A percentile compares a stretch with the other conserved stretches of the same genome.
phyloP scores from a whole-genome alignment of 2,888 invertebrate species.

The Willowsia nigromaculata region DNA sequence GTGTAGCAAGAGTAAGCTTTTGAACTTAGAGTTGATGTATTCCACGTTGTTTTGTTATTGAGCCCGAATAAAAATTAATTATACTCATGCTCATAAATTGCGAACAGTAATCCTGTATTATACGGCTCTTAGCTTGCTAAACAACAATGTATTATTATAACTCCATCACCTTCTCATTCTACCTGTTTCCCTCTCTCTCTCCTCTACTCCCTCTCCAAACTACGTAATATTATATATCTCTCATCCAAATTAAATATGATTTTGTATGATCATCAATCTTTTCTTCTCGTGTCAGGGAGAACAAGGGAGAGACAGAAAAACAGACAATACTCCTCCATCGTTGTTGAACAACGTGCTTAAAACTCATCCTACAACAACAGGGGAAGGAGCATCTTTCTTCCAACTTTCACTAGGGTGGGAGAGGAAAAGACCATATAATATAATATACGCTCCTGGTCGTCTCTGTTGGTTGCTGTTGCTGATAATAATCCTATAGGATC shows the following conservation, averaged over 20 bases:
- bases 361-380: not conserved
- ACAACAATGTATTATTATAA: not conserved
- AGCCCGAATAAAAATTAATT: constrained; percentile 54
- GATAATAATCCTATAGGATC: constrained; percentile 10
- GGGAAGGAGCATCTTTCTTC: not conserved
- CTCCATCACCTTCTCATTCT: not conserved
- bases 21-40: not conserved
- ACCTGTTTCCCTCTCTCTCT: not conserved
- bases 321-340: not conserved
- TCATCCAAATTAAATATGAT: constrained; percentile 53
- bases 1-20: not conserved
- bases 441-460: not conserved
- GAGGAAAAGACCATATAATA: no score
- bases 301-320: not conserved
- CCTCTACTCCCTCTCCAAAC: not conserved
- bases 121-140: not conserved
- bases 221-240: not conserved
- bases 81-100: constrained; percentile 55
- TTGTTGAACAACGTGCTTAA: not conserved
- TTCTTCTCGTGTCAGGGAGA: constrained; percentile 15
- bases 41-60: constrained; percentile 31
- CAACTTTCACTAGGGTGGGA: not conserved
- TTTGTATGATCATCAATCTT: constrained; percentile 62
- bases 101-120: constrained; percentile 48
- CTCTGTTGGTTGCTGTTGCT: not conserved